Evolutionary conservation across 2,113 vertebrate genomes (phyloP), one percentile per base, ranked within the genome.

Genomic region (Strix uralensis): DNA sequence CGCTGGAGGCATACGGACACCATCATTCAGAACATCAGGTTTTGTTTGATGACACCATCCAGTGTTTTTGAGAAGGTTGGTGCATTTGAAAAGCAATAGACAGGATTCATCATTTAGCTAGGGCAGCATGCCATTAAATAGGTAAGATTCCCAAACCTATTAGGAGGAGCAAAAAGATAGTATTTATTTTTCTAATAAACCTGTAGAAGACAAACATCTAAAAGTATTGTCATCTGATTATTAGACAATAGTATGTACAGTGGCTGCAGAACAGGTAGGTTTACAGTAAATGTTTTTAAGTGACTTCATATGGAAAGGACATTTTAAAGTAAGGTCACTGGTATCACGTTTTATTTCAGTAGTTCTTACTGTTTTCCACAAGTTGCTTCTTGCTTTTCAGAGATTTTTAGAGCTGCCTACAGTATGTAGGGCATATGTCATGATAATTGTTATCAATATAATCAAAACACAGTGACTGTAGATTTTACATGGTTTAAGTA

Each of bases 1-100:
- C 99, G 99, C 94, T 99, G 99, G 99, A 98, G 99, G 95, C 99
- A 99, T 98, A 99, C 99, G 30, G 99, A 99, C 98, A 98, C 99
- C 97, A 99, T 99, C 92, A 99, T 99, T 97, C 99, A 99, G 98
- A 99, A 99, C 95, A 98, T 99, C 98, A 99, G 99, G 97, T 99
- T 99, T 98, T 99, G 99, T 97, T 99, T 99, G 98, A 99, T 99
- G 99, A 99, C 99, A 59, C 99, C 99, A 29, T 98, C 99, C 97
- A 99, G 99, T 98, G 99, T 99, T 98, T 99, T 99, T 49, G 99
- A 99, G 98, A 99, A 99, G 99, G 99, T 99, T 97, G 96, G 98
- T 98, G 97, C 96, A 94, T 98, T 98, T 98, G 98, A 98, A 96
- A 98, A 98, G 93, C 97, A 98, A 65, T 98, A 98, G 97, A 96